A percentile compares a stretch with the other conserved stretches of the same genome.
Evolutionary conservation across 2,797 vertebrate genomes (phyloP).

Genomic region (Erpetoichthys calabaricus): DNA sequence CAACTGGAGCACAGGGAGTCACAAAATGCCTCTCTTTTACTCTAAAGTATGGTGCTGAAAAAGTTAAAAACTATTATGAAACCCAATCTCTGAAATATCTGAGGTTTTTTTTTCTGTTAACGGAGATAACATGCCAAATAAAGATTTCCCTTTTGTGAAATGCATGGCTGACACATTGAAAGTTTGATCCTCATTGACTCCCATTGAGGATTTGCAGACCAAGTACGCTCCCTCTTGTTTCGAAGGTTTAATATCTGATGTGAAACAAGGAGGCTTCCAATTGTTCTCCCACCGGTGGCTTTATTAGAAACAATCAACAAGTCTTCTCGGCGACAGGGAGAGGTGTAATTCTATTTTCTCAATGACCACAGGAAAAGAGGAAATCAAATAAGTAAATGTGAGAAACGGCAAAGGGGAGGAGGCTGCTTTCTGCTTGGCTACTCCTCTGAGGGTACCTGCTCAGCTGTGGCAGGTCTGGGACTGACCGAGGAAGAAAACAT

Average conservation of each 20-base stretch:
- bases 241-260: conserved; percentile 57
- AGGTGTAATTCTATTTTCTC: conserved; percentile 70
- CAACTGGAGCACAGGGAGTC: too few species aligned
- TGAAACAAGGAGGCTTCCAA: conserved; percentile 60
- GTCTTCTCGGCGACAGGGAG: conserved; percentile 60
- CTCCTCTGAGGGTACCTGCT: conserved; percentile 67
- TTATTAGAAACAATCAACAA: conserved; percentile 61
- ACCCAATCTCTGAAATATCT: neutral
- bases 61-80: too few species aligned
- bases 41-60: too few species aligned
- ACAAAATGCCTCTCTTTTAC: too few species aligned
- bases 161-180: conserved; percentile 54
- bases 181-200: conserved; percentile 59
- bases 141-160: conserved; percentile 65
- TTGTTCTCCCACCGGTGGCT: conserved; percentile 58
- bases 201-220: conserved; percentile 51
- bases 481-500: conserved; percentile 39
- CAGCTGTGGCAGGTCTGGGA: conserved; percentile 44
- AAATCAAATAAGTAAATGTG: conserved; percentile 94
- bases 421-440: conserved; percentile 70
- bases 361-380: conserved; percentile 62
- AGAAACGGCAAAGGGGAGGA: conserved; percentile 60
- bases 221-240: conserved; percentile 53
- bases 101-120: conserved; percentile 3
- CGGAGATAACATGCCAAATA: conserved; percentile 49